phyloP scores from a whole-genome alignment of 1,140 invertebrate genomes.

The Hyposmocoma kahamanoa region DNA sequence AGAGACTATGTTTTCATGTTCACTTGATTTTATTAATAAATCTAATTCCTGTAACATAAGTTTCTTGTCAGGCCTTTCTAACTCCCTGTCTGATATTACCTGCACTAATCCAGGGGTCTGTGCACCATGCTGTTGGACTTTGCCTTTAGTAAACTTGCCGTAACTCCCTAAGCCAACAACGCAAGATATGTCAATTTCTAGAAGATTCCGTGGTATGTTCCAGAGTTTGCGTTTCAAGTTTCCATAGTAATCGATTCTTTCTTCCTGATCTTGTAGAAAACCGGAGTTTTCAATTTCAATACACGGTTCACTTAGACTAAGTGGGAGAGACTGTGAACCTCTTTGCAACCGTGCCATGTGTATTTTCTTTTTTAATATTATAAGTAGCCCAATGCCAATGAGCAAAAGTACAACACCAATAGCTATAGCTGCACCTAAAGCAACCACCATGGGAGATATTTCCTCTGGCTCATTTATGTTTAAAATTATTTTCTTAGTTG shows the following conservation, averaged over 20 bases:
- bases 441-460: constrained; percentile 61
- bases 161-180: constrained; percentile 83
- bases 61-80: constrained; percentile 77
- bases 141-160: constrained; percentile 81
- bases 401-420: constrained; percentile 62
- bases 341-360: constrained; percentile 47
- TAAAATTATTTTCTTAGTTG: constrained; percentile 64
- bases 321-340: constrained; percentile 64
- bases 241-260: constrained; percentile 80
- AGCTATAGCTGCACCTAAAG: constrained; percentile 60
- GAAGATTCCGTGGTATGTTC: constrained; percentile 80
- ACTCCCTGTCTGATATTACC: constrained; percentile 73
- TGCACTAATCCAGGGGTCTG: constrained; percentile 53
- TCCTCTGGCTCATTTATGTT: constrained; percentile 66
- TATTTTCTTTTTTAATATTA: constrained; percentile 58
- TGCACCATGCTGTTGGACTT: constrained; percentile 74
- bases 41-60: constrained; percentile 84
- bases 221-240: constrained; percentile 83
- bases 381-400: constrained; percentile 58
- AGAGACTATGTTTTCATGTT: constrained; percentile 81
- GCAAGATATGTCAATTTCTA: constrained; percentile 79
- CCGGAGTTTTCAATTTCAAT: constrained; percentile 78
- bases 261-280: constrained; percentile 83
- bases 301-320: constrained; percentile 71
- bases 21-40: constrained; percentile 78